Evolutionary conservation across 2,113 vertebrate species (phyloP), one percentile per base, ranked within the genome.

Genomic region (Misgurnus anguillicaudatus): DNA sequence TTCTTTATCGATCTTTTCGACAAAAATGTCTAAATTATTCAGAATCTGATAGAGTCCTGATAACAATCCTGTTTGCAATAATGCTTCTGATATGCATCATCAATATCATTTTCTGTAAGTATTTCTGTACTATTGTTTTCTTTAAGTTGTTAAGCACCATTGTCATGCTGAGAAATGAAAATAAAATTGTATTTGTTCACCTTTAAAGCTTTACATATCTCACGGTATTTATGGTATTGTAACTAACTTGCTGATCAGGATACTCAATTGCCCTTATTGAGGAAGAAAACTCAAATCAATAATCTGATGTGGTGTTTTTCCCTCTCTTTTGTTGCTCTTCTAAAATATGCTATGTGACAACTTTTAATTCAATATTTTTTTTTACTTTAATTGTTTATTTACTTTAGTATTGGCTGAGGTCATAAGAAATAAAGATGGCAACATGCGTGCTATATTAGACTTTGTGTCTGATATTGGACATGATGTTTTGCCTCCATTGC

Each of bases 21-120:
- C 0, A 71, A 39, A 55, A 55, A 39, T 36, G 48, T 19, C 4
- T 55, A 9, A 71, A 10, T 7, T 71, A 71, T 55, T 16, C 36
- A 39, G 16, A 71, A 19, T 19, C 3, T 39, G 48, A 71, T 3
- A 55, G 24, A 71, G 68, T 55, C 31, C 16, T 55, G 31, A 71
- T 71, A n/a, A 71, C 68, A 13, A 2, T 71, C 48, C 48, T 71
- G 9, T 71, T 71, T 71, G 68, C 24, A n/a, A 71, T 71, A 11
- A 71, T 71, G 68, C 38, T 71, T 39, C 16, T 71, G 9, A 71
- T 71, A 55, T 55, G 31, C 68, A 71, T 71, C 31, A 10, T 17
- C 9, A 70, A 70, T 11, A 71, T 71, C 5, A 8, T 55, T 55
- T 71, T 71, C 48, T 79, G 77, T 71, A 41, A 62, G 55, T 71